These are phyloP conservation scores for Drosophila anomalipes DNA, from an alignment of 2,888 invertebrate species.

Conservation along the genomic window DNA sequence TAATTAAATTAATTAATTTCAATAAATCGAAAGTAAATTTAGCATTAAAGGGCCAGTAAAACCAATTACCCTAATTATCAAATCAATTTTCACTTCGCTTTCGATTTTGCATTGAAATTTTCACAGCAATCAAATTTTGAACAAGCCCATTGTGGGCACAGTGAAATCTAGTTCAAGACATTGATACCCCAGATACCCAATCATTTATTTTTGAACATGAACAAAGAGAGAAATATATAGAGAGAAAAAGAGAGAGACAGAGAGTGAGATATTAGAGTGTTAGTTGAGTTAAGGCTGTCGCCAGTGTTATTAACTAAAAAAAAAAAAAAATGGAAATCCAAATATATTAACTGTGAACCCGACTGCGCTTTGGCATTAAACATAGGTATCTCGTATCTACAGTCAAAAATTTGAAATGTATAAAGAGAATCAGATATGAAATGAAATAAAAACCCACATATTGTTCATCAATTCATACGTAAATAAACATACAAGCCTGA, in stretches of 20 bases:
- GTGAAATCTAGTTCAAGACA: neutral
- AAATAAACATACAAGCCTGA: conserved; percentile 52
- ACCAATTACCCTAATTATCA: conserved; percentile 11
- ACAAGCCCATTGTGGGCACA: conserved; percentile 2
- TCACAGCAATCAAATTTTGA: conserved; percentile 14
- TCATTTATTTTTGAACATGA: conserved; percentile 19
- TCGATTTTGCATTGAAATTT: conserved; percentile 15
- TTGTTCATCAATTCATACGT: conserved; percentile 67
- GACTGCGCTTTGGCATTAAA: conserved; percentile 41
- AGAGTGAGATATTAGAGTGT: neutral
- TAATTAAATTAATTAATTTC: neutral
- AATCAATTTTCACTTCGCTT: neutral
- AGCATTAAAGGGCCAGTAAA: conserved; percentile 11
- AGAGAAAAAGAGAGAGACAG: neutral
- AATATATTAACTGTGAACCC: conserved; percentile 24
- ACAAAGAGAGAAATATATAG: neutral
- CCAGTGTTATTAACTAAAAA: conserved; percentile 6
- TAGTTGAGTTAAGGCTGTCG: conserved; percentile 17
- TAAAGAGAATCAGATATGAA: conserved; percentile 17
- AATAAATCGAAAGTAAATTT: neutral
- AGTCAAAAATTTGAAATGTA: conserved; percentile 25
- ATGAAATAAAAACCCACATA: conserved; percentile 30
- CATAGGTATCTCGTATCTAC: conserved; percentile 18
- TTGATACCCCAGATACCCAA: conserved; percentile 7
- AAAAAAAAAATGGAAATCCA: neutral